phyloP scores from a whole-genome alignment of 2,888 invertebrate species.

The Tetrapedia diversipes region DNA sequence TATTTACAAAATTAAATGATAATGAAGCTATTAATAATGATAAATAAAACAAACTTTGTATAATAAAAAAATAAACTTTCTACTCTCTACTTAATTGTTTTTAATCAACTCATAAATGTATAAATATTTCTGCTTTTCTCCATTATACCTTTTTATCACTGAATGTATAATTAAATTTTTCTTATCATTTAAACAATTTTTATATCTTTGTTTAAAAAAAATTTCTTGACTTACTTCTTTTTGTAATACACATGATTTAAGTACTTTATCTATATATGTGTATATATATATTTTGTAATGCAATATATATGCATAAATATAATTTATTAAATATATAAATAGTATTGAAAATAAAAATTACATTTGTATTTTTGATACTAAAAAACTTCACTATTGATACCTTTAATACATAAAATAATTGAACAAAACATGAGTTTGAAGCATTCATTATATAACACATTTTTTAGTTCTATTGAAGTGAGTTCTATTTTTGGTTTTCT shows the following conservation, averaged over 20 bases:
- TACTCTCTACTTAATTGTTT: slow-evolving; percentile 8
- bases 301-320: not conserved
- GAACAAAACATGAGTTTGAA: slow-evolving; percentile 62
- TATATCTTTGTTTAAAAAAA: not conserved
- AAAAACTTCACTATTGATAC: not conserved
- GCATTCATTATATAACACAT: slow-evolving; percentile 75
- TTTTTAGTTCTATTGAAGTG: slow-evolving; percentile 66
- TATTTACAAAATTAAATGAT: slow-evolving; percentile 23
- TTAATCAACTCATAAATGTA: slow-evolving; percentile 3
- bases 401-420: slow-evolving; percentile 18
- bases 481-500: slow-evolving; percentile 78
- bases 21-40: not conserved
- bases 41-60: slow-evolving; percentile 3
- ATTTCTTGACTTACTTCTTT: not conserved
- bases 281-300: not conserved
- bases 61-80: slow-evolving; percentile 20
- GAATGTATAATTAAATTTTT: slow-evolving; percentile 4
- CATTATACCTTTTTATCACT: not conserved
- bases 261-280: not conserved
- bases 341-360: not conserved
- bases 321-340: too few species aligned
- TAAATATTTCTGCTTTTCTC: not conserved
- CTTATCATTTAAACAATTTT: slow-evolving; percentile 2
- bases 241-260: not conserved
- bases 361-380: not conserved